A percentile compares a stretch with the other conserved stretches of the same genome.
phyloP scores from a whole-genome alignment of 2,888 invertebrate genomes.

The Drosophila recens region DNA sequence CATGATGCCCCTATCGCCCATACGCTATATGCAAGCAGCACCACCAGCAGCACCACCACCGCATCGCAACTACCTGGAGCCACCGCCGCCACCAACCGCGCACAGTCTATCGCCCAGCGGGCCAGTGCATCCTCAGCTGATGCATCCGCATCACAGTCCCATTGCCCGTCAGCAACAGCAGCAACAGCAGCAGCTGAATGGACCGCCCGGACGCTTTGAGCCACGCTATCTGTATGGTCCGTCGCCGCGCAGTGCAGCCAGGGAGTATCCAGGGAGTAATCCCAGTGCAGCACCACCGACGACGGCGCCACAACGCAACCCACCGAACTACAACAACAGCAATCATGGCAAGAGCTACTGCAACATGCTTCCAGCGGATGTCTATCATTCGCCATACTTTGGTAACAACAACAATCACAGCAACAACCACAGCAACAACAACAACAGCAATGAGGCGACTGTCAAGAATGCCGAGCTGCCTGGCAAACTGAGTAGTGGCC shows the following conservation, averaged over 20 bases:
- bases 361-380: conserved; percentile 62
- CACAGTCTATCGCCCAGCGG: conserved; percentile 54
- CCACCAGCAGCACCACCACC: conserved; percentile 19
- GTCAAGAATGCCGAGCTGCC: conserved; percentile 36
- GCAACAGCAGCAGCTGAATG: conserved; percentile 44
- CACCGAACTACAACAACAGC: conserved; percentile 72
- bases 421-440: conserved; percentile 8
- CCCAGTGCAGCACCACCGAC: conserved; percentile 41
- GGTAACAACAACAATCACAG: conserved; percentile 26
- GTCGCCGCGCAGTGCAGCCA: conserved; percentile 39
- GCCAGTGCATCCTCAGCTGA: conserved; percentile 44
- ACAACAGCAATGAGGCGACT: conserved; percentile 35
- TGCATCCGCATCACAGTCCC: conserved; percentile 63
- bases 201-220: conserved; percentile 57
- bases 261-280: conserved; percentile 49
- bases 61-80: conserved; percentile 55
- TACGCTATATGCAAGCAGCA: conserved; percentile 57
- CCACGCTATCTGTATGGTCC: conserved; percentile 57
- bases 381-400: conserved; percentile 60
- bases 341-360: conserved; percentile 57
- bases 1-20: conserved; percentile 70
- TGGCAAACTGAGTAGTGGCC: conserved; percentile 19
- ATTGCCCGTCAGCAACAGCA: conserved; percentile 54
- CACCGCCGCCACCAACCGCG: conserved; percentile 35
- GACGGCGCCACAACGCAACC: conserved; percentile 67